These are phyloP conservation scores for Bombylius major DNA, from an alignment of 2,888 invertebrate species.

Conservation along the genomic window DNA sequence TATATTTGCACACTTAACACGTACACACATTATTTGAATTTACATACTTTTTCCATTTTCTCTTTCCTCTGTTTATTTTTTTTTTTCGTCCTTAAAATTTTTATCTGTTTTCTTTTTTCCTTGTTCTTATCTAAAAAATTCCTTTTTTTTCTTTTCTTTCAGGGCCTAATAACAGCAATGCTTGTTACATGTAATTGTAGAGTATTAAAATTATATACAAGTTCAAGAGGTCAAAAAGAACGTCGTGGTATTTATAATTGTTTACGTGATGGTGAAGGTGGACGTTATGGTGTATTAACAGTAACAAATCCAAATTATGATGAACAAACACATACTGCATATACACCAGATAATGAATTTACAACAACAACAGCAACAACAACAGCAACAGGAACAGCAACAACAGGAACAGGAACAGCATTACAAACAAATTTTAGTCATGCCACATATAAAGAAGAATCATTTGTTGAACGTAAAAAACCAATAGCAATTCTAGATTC, in stretches of 20 bases:
- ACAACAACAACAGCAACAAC: neutral
- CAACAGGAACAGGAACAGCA: neutral
- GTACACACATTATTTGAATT: too few relatives aligned
- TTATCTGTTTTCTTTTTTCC: too few relatives aligned
- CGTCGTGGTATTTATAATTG: slow-evolving; percentile 20
- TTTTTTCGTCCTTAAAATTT: too few relatives aligned
- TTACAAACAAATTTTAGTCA: slow-evolving; percentile 13
- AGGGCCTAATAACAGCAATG: slow-evolving; percentile 50
- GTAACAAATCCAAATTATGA: slow-evolving; percentile 23
- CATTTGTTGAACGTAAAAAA: slow-evolving; percentile 17
- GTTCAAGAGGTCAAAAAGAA: slow-evolving; percentile 18
- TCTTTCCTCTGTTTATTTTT: too few relatives aligned
- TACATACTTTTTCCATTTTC: too few relatives aligned
- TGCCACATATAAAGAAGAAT: slow-evolving; percentile 19
- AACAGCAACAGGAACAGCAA: too few relatives aligned
- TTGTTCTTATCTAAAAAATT: too few relatives aligned
- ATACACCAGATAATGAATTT: slow-evolving; percentile 1
- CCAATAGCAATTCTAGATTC: neutral
- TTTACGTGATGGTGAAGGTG: slow-evolving; percentile 21
- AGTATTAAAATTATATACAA: slow-evolving; percentile 22
- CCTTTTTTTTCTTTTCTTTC: slow-evolving; percentile 16
- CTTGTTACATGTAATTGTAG: slow-evolving; percentile 51
- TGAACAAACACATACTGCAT: slow-evolving; percentile 11
- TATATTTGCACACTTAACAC: too few relatives aligned
- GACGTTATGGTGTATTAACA: slow-evolving; percentile 20